Percentiles rank a stretch among this genome's conserved stretches.
Evolutionary conservation across 92 coral and sea anemone species (phyloP).

Genomic region (Porites lobata): DNA sequence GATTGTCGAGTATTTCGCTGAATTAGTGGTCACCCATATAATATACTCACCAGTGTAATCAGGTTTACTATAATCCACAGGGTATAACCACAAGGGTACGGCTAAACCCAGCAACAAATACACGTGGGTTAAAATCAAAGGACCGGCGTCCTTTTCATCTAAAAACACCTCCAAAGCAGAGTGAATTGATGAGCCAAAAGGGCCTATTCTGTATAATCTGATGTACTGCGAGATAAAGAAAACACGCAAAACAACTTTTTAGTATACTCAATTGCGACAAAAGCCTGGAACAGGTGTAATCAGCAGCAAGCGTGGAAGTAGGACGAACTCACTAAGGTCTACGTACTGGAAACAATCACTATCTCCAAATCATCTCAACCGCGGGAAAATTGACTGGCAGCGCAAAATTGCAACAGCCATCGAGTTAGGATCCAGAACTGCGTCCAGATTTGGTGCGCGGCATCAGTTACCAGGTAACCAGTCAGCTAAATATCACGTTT

Average conservation of each 20-base stretch:
- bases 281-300: neutral
- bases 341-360: too few relatives aligned
- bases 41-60: constrained; percentile 61
- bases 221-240: constrained; percentile 69
- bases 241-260: too few relatives aligned
- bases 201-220: constrained; percentile 81
- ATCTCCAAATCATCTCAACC: neutral
- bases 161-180: constrained; percentile 72
- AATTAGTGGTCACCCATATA: too few relatives aligned
- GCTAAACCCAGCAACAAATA: constrained; percentile 93
- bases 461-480: too few relatives aligned
- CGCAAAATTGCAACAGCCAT: neutral
- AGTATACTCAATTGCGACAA: neutral
- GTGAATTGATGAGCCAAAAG: constrained; percentile 82
- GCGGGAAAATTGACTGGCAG: neutral
- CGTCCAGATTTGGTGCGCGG: too few relatives aligned
- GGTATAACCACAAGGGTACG: constrained; percentile 92
- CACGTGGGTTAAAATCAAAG: constrained; percentile 87
- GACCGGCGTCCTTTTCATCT: constrained; percentile 93
- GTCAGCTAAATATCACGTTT: too few relatives aligned
- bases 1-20: too few relatives aligned
- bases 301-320: neutral
- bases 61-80: constrained; percentile 61
- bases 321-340: neutral
- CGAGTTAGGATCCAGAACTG: too few relatives aligned